These are phyloP conservation scores for Miniopterus natalensis DNA, from an alignment of 2,113 vertebrate genomes.

Conservation along the genomic window DNA sequence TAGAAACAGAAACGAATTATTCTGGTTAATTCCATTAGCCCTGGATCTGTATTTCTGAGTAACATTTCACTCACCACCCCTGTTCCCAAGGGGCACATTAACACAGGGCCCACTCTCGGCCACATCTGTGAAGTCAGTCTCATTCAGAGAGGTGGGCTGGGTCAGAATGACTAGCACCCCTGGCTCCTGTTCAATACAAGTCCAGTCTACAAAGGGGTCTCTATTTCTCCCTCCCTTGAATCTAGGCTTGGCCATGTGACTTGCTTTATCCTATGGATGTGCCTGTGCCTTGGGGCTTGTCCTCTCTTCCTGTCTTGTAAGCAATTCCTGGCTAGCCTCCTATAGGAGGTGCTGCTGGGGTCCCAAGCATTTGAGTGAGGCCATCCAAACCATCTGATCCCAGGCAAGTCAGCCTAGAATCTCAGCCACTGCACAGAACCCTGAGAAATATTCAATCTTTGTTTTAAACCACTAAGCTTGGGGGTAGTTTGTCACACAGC, in stretches of 20 bases:
- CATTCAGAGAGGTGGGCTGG: neutral
- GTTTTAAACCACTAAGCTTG: neutral
- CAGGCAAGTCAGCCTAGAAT: neutral
- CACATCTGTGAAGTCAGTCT: neutral
- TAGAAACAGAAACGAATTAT: neutral
- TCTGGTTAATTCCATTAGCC: neutral
- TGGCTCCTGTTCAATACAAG: neutral
- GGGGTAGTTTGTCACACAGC: neutral
- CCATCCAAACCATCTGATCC: neutral
- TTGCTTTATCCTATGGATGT: neutral
- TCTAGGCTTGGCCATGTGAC: neutral
- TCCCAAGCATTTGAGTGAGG: neutral
- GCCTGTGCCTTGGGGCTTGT: neutral
- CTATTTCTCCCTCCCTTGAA: neutral
- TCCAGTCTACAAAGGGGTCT: neutral
- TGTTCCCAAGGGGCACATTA: neutral
- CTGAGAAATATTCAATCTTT: neutral
- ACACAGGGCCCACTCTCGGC: neutral
- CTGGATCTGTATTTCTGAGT: conserved; percentile 9
- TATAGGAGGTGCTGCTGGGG: neutral
- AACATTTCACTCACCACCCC: neutral
- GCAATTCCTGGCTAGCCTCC: neutral
- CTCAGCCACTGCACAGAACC: neutral
- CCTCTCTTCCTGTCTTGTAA: neutral
- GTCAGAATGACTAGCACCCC: neutral